Evolutionary conservation across 2,113 vertebrate species (phyloP).

Genomic region (Scartelaos histophorus): DNA sequence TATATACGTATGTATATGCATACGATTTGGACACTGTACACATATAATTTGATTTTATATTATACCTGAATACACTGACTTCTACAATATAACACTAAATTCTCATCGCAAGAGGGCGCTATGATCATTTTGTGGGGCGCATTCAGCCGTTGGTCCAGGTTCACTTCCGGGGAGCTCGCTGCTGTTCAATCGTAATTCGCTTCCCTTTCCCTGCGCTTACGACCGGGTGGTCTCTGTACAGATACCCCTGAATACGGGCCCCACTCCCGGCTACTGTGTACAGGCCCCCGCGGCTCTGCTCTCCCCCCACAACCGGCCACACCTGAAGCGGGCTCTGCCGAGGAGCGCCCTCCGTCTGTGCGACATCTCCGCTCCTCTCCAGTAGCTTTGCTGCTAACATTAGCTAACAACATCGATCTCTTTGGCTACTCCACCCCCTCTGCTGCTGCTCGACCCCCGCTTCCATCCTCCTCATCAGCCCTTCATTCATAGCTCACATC

Average conservation of each 20-base stretch:
- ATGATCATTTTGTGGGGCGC: conserved; percentile 10
- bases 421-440: conserved; percentile 53
- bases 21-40: too few relatives aligned
- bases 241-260: conserved; percentile 34
- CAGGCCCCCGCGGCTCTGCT: conserved; percentile 36
- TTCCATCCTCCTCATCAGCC: conserved; percentile 45
- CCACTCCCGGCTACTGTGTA: conserved; percentile 27
- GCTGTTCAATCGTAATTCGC: conserved; percentile 58
- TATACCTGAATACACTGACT: too few relatives aligned
- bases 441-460: conserved; percentile 30
- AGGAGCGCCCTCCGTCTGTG: conserved; percentile 65
- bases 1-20: too few relatives aligned
- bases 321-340: conserved; percentile 58
- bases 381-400: conserved; percentile 63
- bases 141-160: conserved; percentile 37
- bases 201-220: conserved; percentile 48
- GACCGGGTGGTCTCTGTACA: conserved; percentile 62
- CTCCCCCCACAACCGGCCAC: conserved; percentile 34
- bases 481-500: conserved; percentile 39
- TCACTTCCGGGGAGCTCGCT: conserved; percentile 72
- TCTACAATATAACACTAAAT: too few relatives aligned
- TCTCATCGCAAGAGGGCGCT: conserved; percentile 49
- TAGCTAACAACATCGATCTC: conserved; percentile 72
- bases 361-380: conserved; percentile 63
- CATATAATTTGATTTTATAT: too few relatives aligned